Conservation (phyloP, 64 coral and sea anemone species). For the Montipora foliosa region DNA sequence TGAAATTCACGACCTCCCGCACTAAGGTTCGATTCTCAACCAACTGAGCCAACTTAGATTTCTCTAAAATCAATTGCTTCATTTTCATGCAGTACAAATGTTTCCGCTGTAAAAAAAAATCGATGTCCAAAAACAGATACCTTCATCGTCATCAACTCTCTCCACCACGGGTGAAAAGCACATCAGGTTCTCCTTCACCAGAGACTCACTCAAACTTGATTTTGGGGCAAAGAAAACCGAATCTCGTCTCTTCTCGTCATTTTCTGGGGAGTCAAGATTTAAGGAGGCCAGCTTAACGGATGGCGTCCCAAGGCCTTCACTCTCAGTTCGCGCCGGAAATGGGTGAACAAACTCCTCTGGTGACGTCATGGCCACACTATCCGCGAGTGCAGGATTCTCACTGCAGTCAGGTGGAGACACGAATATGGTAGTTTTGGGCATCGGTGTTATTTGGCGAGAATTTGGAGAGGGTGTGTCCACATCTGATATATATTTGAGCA, state of each 20-base stretch:
- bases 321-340: neutral
- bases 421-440: constrained; percentile 47
- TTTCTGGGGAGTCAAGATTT: constrained; percentile 18
- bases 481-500: constrained; percentile 24
- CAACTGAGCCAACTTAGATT: no score
- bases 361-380: constrained; percentile 33
- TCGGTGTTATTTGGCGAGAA: constrained; percentile 34
- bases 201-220: neutral
- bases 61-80: no score
- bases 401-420: neutral
- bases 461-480: constrained; percentile 31
- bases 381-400: constrained; percentile 17
- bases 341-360: neutral
- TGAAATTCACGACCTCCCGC: no score
- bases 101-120: no score
- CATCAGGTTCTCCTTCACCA: constrained; percentile 47
- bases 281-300: neutral
- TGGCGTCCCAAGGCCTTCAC: constrained; percentile 23
- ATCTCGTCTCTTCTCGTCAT: constrained; percentile 41
- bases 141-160: neutral
- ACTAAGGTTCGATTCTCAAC: no score
- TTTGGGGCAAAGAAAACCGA: constrained; percentile 63
- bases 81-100: no score
- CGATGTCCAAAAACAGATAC: neutral
- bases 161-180: constrained; percentile 70